These are phyloP conservation scores for Agapornis roseicollis DNA, from an alignment of 2,113 vertebrate genomes.

Conservation along the genomic window DNA sequence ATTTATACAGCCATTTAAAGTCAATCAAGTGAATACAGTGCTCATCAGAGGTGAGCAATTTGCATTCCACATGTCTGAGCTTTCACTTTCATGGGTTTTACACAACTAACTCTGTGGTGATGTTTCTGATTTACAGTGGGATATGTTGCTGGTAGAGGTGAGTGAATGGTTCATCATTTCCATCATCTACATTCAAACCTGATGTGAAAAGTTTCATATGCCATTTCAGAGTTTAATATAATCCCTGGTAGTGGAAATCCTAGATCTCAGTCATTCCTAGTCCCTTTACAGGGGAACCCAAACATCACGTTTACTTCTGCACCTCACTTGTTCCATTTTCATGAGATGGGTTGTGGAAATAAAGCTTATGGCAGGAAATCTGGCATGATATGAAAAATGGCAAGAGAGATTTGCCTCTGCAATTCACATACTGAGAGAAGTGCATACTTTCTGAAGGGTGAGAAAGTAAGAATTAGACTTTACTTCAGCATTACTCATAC, in stretches of 20 bases:
- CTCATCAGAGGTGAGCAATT: conserved; percentile 39
- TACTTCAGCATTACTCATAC: background rate
- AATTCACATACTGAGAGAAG: background rate
- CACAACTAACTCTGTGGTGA: background rate
- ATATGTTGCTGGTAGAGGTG: background rate
- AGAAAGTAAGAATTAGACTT: background rate
- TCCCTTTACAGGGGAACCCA: background rate
- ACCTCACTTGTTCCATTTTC: background rate
- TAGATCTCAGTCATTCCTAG: background rate
- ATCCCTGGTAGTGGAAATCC: background rate
- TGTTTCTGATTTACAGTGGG: background rate
- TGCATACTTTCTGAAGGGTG: background rate
- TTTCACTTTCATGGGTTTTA: background rate
- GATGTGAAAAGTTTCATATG: background rate
- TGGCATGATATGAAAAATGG: background rate
- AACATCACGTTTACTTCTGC: background rate
- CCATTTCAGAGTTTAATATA: background rate
- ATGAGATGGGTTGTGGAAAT: accelerated
- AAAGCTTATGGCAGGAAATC: background rate
- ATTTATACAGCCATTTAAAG: conserved; percentile 41
- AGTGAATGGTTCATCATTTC: background rate
- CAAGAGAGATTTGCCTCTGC: background rate
- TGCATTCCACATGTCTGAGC: conserved; percentile 34
- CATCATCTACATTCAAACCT: background rate
- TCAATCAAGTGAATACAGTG: conserved; percentile 43